A percentile compares a stretch with the other conserved stretches of the same genome.
Evolutionary conservation across 2,888 invertebrate genomes (phyloP).

Genomic region (Nephrocerus scutellatus): DNA sequence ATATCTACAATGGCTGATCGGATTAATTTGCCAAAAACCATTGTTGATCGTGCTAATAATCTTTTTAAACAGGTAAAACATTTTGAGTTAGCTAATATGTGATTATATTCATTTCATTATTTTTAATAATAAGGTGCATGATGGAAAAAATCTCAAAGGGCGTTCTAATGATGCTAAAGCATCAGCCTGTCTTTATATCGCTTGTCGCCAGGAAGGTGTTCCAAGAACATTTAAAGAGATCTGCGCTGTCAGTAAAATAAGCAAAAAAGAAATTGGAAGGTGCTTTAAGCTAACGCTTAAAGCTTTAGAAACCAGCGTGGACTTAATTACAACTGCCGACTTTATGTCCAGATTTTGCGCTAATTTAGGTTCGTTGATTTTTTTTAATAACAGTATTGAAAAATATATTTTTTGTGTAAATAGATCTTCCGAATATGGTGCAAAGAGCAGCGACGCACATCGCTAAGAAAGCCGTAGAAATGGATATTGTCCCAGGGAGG

Average conservation of each 20-base stretch:
- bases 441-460: slow-evolving; percentile 94
- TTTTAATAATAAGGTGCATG: slow-evolving; percentile 60
- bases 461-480: slow-evolving; percentile 90
- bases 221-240: slow-evolving; percentile 99
- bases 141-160: slow-evolving; percentile 91
- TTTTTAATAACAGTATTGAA: not conserved
- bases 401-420: not conserved
- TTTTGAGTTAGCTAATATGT: not conserved
- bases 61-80: slow-evolving; percentile 83
- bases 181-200: slow-evolving; percentile 97
- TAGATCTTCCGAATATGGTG: slow-evolving; percentile 70
- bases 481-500: slow-evolving; percentile 95
- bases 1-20: slow-evolving; percentile 98
- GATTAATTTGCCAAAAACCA: slow-evolving; percentile 93
- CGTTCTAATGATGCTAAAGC: slow-evolving; percentile 97
- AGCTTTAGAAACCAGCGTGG: slow-evolving; percentile 92
- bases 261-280: slow-evolving; percentile 97
- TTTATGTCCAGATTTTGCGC: slow-evolving; percentile 99
- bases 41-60: slow-evolving; percentile 93
- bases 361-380: slow-evolving; percentile 59
- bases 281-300: slow-evolving; percentile 97
- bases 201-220: slow-evolving; percentile 96
- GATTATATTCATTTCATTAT: not conserved
- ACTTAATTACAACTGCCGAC: slow-evolving; percentile 95
- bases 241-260: slow-evolving; percentile 97